These are phyloP conservation scores for Chrysotoxum bicinctum DNA, from an alignment of 2,888 invertebrate species.

Conservation along the genomic window DNA sequence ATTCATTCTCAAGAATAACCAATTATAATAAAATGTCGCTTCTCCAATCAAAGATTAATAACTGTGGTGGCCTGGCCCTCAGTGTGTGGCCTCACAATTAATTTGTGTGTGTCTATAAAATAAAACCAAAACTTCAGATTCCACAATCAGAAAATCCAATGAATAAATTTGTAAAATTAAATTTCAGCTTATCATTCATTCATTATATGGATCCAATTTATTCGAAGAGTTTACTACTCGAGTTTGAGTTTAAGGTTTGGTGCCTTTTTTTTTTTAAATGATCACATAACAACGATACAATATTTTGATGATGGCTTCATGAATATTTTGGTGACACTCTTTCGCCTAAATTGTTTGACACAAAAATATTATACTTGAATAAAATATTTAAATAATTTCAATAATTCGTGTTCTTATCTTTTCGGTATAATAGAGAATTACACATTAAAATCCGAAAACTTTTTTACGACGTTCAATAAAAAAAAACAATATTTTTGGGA, in stretches of 20 bases:
- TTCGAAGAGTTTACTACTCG: not conserved
- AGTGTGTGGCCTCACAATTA: conserved; percentile 19
- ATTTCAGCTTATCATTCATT: not conserved
- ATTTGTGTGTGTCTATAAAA: not conserved
- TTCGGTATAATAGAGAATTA: not conserved
- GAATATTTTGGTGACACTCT: conserved; percentile 1
- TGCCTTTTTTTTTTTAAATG: not conserved
- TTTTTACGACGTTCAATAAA: not conserved
- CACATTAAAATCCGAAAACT: not conserved
- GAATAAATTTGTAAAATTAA: conserved; percentile 17
- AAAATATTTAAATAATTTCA: conserved; percentile 2
- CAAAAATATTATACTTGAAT: not conserved
- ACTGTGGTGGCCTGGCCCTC: conserved; percentile 8
- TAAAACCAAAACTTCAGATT: conserved; percentile 2
- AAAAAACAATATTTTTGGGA: too few species aligned
- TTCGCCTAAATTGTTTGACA: not conserved
- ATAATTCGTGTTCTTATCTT: not conserved
- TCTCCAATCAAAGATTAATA: not conserved
- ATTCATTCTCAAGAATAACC: conserved; percentile 17
- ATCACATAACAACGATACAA: not conserved
- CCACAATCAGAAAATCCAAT: not conserved
- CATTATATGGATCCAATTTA: not conserved
- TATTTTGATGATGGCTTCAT: not conserved
- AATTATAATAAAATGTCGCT: conserved; percentile 2
- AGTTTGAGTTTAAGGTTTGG: not conserved